Evolutionary conservation across 2,888 invertebrate genomes (phyloP), one percentile per base, ranked within the genome.

Genomic region (Amblyjoppa fuscipennis): DNA sequence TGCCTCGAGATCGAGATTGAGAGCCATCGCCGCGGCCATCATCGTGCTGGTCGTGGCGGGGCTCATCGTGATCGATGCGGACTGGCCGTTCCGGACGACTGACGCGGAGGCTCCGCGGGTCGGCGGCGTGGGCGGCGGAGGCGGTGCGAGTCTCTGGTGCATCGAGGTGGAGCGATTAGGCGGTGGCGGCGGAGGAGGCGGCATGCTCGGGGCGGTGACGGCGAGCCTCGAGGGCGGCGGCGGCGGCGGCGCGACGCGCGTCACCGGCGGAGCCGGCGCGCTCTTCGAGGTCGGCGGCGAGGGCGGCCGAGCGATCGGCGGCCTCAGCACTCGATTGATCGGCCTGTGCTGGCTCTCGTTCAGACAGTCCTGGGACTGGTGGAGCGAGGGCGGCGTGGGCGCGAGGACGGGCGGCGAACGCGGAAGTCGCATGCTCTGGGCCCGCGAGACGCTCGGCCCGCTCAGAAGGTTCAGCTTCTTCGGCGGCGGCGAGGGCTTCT

Each of bases 341-440:
- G 95, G 94, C 79, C 96, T 92, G 0, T 90, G 92, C 89, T 87
- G 92, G 56, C 89, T 90, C 83, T 93, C 93, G 80, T 94, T 94
- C 34, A 95, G 87, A n/a, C 94, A 94, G 89, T 95, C 95, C 84
- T 96, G 94, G 0, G 95, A 95, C 86, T 95, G 95, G 84, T 95
- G 95, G 77, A 96, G 93, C 20, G 95, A 94, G 20, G 95, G 94
- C 3, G 95, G 94, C 31, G 95, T 94, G 1, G 95, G 94, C 56
- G 95, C 95, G 61, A 95, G 94, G 1, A 95, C 95, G 0, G 96
- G 95, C 0, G 96, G 95, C 1, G 96, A 97, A 94, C 97, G 96
- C 38, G 98, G 97, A 89, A 97, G 95, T 93, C 97, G 96, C 97
- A 98, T 97, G 93, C 98, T 98, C 93, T 98, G 98, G 89, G 98